These are phyloP conservation scores for Enteromius viviparus DNA, from an alignment of 2,797 vertebrate genomes.

Conservation along the genomic window DNA sequence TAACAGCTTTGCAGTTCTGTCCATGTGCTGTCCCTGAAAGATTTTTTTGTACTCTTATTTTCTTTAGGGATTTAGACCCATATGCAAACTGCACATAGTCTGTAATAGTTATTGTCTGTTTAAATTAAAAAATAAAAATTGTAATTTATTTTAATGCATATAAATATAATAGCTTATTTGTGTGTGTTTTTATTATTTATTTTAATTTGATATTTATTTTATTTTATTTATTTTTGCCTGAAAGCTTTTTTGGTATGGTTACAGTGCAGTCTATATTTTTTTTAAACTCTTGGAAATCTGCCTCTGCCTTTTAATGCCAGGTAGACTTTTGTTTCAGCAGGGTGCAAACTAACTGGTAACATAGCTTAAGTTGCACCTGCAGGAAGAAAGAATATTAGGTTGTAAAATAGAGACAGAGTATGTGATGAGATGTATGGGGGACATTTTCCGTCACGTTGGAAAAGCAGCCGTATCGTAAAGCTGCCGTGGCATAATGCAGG, in stretches of 20 bases:
- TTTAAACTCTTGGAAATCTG: constrained; percentile 16
- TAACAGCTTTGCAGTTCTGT: constrained; percentile 56
- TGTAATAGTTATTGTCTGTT: neutral
- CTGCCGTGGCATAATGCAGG: constrained; percentile 1
- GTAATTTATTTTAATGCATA: neutral
- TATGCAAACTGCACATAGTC: neutral
- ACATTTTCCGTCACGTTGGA: constrained; percentile 27
- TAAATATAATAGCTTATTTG: neutral
- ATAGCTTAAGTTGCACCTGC: constrained; percentile 35
- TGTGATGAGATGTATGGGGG: neutral
- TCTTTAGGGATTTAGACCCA: neutral
- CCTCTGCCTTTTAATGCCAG: constrained; percentile 22
- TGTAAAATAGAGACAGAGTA: constrained; percentile 4
- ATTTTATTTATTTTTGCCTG: neutral
- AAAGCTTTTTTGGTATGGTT: neutral
- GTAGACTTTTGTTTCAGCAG: constrained; percentile 11
- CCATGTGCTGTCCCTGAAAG: neutral
- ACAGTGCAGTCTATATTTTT: neutral
- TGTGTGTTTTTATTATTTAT: neutral
- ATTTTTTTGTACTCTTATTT: neutral
- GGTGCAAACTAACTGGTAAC: constrained; percentile 12
- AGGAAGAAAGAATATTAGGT: constrained; percentile 17
- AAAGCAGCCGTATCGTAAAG: constrained; percentile 14
- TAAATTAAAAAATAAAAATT: neutral
- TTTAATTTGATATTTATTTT: neutral